Percentiles rank a stretch among this genome's conserved stretches.
Evolutionary conservation across 2,888 invertebrate genomes (phyloP).

Genomic region (Xylota sylvarum): DNA sequence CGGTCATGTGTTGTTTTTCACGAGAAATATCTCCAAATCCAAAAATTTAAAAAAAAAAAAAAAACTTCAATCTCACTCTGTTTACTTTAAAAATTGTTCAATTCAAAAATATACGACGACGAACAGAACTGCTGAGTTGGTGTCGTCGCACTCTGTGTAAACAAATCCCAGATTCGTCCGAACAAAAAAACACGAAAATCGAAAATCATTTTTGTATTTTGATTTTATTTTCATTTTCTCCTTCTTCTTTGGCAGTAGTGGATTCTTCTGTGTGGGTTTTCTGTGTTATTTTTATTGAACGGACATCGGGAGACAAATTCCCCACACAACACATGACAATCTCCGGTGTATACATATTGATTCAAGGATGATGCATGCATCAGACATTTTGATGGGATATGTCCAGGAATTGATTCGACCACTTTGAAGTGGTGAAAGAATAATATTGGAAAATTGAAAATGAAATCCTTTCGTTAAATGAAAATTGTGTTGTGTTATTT

Average conservation of each 20-base stretch:
- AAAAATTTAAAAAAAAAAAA: slow-evolving; percentile 11
- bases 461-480: slow-evolving; percentile 57
- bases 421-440: slow-evolving; percentile 57
- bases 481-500: slow-evolving; percentile 27
- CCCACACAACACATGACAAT: slow-evolving; percentile 7
- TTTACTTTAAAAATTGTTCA: slow-evolving; percentile 65
- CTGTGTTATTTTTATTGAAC: slow-evolving; percentile 14
- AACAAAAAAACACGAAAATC: slow-evolving; percentile 5
- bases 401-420: slow-evolving; percentile 58
- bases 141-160: slow-evolving; percentile 61
- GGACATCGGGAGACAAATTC: slow-evolving; percentile 17
- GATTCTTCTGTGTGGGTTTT: slow-evolving; percentile 31
- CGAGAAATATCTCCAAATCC: slow-evolving; percentile 18
- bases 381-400: slow-evolving; percentile 21
- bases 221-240: slow-evolving; percentile 42
- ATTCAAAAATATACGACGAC: slow-evolving; percentile 18
- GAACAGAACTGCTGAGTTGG: neutral
- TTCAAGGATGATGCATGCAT: slow-evolving; percentile 69
- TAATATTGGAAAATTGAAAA: slow-evolving; percentile 71
- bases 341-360: slow-evolving; percentile 32
- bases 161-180: slow-evolving; percentile 33
- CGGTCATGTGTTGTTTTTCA: slow-evolving; percentile 16
- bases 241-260: neutral
- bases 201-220: slow-evolving; percentile 42
- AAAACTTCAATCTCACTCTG: slow-evolving; percentile 57